Base-by-base conservation (phyloP, 2,888 invertebrate species). In the Erynnis tages region DNA sequence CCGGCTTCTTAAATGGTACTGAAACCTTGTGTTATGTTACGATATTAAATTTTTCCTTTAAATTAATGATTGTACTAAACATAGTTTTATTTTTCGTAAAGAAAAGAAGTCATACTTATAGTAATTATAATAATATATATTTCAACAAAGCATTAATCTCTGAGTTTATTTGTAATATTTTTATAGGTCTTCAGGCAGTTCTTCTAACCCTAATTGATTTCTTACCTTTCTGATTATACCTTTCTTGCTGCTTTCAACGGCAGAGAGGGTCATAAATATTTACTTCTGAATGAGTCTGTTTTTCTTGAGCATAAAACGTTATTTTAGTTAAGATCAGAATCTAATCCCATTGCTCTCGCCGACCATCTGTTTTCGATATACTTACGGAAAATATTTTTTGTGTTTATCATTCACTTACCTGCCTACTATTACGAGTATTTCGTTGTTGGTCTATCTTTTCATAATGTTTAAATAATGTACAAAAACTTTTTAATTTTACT, bases 151-250 rank as follows among this genome's bases (percentile, higher is more conserved):
- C n/a, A n/a, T n/a, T n/a, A n/a, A n/a, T n/a, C n/a, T n/a, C n/a
- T n/a, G n/a, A n/a, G n/a, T n/a, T n/a, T n/a, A n/a, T n/a, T 27
- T 27, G 27, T 8, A 8, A 8, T 27, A 27, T 37, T 37, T 37
- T 37, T 10, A 4, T 21, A 30, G 21, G 32, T 44, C 21, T 21
- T 7, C 1, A 6, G 21, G 21, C 1, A 6, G 21, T 13, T 21
- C 32, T 14, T 14, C 6, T 45, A 34, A 45, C 34, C 23, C 34
- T 45, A 16, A 45, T 45, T 45, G 45, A 45, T 45, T 45, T 45
- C 25, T 45, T 45, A 45, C 45, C 45, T 45, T 45, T 34, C 16
- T 13, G 7, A 34, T 34, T 34, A 34, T 45, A 45, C 34, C 34
- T 45, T 10, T 35, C 10, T 45, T 45, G 44, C 13, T 34, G 16